A percentile compares a stretch with the other conserved stretches of the same genome.
phyloP scores from a whole-genome alignment of 2,113 vertebrate genomes.

The Oceanites oceanicus region DNA sequence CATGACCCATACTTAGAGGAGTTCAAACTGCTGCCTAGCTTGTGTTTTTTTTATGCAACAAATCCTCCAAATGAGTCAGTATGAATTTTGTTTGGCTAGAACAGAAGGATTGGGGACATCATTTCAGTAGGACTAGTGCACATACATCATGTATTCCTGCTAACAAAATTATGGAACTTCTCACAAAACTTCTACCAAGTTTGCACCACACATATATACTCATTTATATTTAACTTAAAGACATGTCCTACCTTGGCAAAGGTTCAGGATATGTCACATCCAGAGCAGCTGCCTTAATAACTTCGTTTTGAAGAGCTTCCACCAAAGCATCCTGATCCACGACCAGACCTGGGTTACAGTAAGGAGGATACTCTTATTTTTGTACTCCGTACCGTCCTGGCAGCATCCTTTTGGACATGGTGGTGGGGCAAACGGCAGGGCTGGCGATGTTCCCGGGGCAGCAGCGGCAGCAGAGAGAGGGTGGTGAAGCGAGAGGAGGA shows the following conservation, averaged over 20 bases:
- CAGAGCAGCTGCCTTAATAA: conserved; percentile 77
- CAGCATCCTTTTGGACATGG: neutral
- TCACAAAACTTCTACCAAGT: neutral
- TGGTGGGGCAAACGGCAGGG: neutral
- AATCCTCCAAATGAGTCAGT: neutral
- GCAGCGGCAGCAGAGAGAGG: neutral
- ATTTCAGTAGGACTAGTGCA: neutral
- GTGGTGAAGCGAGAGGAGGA: neutral
- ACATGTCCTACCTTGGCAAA: conserved; percentile 74
- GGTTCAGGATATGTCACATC: conserved; percentile 85
- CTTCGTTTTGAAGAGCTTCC: conserved; percentile 74
- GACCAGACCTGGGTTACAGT: conserved; percentile 68
- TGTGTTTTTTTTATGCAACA: neutral
- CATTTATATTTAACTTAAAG: neutral
- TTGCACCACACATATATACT: neutral
- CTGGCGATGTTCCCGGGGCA: neutral
- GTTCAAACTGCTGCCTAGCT: neutral
- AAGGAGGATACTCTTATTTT: neutral
- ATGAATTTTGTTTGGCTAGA: neutral
- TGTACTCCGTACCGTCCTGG: neutral
- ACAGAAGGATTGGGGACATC: neutral
- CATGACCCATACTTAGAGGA: neutral
- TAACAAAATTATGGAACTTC: neutral
- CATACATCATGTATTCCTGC: neutral
- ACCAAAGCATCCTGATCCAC: conserved; percentile 83